Base-by-base conservation (phyloP, 2,888 invertebrate genomes). In the Caenorhabditis afra region DNA sequence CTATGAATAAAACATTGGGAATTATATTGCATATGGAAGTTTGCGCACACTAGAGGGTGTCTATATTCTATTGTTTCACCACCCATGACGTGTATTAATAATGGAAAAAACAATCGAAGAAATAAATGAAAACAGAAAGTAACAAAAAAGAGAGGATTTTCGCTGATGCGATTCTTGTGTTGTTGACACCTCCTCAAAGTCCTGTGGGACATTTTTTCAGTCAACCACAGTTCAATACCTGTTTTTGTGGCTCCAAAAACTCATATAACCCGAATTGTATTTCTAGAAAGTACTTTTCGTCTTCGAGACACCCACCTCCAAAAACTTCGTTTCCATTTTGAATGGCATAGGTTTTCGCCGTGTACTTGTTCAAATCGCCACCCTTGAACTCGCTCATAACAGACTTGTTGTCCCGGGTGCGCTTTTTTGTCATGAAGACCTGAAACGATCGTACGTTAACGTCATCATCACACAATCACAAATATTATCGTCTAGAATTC, bases 351-450 rank as follows among this genome's bases (percentile, higher is more conserved):
- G 87, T 87, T 45, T 87, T 83, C 2, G 89, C 85, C 10, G 89
- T 89, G 85, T 89, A 89, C 81, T 89, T 89, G 85, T 89, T 89
- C 58, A 89, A 76, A 71, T 89, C 89, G 14, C 88, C 88, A 5
- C 85, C 83, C 67, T 89, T 89, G 83, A 89, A 89, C 66, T 89
- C 89, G 71, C 85, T 85, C 64, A 82, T 82, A 29, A 82, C 80
- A 12, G 84, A 85, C 67, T 88, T 89, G 62, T 84, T 87, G 74
- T 89, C 89, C 0, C 87, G 75, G 11, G 87, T 87, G 14, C 89
- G 81, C 73, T 89, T 89, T 77, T 89, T 89, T 50, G 89, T 89
- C 85, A 89, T 87, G 82, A 89, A 89, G 35, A 89, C 89, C 89
- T 89, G 82, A 62, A 86, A 87, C 71, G 12, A 52, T 52, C 7